Conservation (phyloP, 1,140 invertebrate species). For the Euura saliciscinereae region DNA sequence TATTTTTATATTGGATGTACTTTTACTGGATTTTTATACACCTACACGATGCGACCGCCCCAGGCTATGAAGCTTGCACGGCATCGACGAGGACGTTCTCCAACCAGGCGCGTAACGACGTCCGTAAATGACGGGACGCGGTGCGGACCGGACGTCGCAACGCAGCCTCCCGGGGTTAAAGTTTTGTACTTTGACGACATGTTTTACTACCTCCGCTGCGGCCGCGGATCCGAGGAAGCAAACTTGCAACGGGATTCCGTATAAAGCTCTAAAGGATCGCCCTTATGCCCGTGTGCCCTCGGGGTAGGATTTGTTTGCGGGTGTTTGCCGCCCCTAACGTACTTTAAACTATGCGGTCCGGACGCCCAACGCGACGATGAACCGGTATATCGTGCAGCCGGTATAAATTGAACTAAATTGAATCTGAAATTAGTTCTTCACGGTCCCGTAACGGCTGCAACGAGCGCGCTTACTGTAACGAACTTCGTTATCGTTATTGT, state of each 20-base stretch:
- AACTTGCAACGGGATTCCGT: neutral
- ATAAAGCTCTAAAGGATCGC: neutral
- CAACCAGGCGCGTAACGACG: neutral
- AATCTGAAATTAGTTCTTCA: neutral
- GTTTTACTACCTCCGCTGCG: neutral
- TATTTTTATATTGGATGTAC: neutral
- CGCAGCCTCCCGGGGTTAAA: neutral
- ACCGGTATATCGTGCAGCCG: neutral
- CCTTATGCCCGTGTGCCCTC: neutral
- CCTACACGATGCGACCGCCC: neutral
- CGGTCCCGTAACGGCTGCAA: neutral
- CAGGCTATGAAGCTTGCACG: neutral
- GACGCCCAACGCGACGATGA: neutral
- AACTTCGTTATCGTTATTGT: neutral
- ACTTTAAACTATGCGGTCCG: neutral
- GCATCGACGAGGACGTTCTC: neutral
- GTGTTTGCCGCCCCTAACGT: neutral
- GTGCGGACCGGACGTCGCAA: neutral
- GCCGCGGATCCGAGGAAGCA: neutral
- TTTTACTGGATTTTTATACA: neutral
- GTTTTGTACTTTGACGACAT: neutral
- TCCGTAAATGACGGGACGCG: neutral
- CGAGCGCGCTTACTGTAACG: neutral
- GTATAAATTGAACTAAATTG: neutral
- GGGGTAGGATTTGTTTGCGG: neutral